A percentile compares a stretch with the other conserved stretches of the same genome.
Evolutionary conservation across 2,797 vertebrate genomes (phyloP).

Genomic region (Gallinago solitaria): DNA sequence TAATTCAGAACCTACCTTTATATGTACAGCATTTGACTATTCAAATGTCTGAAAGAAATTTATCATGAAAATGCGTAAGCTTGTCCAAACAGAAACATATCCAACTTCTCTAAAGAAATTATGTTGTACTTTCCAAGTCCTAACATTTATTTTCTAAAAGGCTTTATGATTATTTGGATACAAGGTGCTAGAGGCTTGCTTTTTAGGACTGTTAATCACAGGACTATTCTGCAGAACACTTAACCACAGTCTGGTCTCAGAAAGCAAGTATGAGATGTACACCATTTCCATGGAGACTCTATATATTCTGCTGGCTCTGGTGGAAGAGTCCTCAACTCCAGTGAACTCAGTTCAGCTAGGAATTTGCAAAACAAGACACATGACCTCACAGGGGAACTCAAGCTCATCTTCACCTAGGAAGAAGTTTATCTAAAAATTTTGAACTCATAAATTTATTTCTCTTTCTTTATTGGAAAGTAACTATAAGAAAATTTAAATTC

Average conservation of each 20-base stretch:
- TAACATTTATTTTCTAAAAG: background rate
- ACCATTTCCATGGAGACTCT: background rate
- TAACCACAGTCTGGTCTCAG: background rate
- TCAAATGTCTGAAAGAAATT: background rate
- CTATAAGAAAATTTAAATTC: background rate
- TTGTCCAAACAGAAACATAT: background rate
- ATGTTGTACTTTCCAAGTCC: background rate
- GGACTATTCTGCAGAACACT: background rate
- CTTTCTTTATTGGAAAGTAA: background rate
- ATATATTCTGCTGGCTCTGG: background rate
- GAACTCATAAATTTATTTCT: background rate
- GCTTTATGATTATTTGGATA: background rate
- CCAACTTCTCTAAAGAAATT: background rate
- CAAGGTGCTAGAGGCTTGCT: background rate
- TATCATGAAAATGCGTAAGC: background rate
- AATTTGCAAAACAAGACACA: background rate
- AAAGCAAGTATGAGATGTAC: background rate
- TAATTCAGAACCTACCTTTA: background rate
- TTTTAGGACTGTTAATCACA: background rate
- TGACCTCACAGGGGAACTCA: background rate
- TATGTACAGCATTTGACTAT: background rate
- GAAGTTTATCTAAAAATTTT: background rate
- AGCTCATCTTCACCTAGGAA: background rate
- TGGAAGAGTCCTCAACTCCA: background rate
- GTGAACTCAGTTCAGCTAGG: background rate